Evolutionary conservation across 2,797 vertebrate genomes (phyloP).

Genomic region (Eulemur rubriventer): DNA sequence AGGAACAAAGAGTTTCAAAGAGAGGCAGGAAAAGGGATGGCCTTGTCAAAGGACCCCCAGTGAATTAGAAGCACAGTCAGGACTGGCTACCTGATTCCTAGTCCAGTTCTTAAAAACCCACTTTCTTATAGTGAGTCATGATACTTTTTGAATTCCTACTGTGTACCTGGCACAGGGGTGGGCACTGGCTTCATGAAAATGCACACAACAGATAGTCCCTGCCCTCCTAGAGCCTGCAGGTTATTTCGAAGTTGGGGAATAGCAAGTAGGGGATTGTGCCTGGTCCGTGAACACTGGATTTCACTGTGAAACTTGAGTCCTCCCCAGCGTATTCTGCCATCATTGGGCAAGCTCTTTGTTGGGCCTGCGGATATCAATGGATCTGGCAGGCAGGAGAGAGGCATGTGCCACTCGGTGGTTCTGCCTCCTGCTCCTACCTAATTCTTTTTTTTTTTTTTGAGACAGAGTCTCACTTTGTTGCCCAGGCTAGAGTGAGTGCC

Average conservation of each 20-base stretch:
- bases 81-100: background rate
- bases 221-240: background rate
- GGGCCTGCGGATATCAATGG: background rate
- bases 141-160: background rate
- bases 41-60: background rate
- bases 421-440: background rate
- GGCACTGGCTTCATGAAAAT: constrained; percentile 13
- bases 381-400: background rate
- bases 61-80: background rate
- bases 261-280: background rate
- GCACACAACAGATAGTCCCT: background rate
- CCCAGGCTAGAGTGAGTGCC: too few species aligned
- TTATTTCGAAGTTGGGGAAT: background rate
- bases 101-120: background rate
- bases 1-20: constrained; percentile 5
- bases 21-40: background rate
- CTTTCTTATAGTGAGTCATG: constrained; percentile 1
- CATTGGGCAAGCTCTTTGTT: background rate
- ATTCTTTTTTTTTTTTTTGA: background rate
- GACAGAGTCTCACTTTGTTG: too few species aligned
- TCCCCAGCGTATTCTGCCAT: background rate
- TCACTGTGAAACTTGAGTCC: background rate
- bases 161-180: background rate
- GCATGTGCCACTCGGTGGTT: background rate
- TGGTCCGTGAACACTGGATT: background rate